These are phyloP conservation scores for Bactericera cockerelli DNA, from an alignment of 1,140 invertebrate genomes.

Conservation along the genomic window DNA sequence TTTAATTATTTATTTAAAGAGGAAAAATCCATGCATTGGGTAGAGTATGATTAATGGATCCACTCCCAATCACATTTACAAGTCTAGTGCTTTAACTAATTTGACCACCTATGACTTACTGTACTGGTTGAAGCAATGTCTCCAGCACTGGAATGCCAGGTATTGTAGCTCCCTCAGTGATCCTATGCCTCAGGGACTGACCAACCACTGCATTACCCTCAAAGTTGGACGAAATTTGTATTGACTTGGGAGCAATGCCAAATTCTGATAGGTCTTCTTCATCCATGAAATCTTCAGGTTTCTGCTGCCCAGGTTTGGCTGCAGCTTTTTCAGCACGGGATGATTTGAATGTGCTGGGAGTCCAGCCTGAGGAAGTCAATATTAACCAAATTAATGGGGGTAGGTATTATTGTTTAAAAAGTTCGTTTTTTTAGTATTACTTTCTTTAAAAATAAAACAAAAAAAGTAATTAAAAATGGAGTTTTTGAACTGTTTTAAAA, in stretches of 20 bases:
- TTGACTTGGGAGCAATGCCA: constrained; percentile 80
- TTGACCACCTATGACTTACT: too few species aligned
- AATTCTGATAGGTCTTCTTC: constrained; percentile 85
- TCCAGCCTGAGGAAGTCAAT: constrained; percentile 44
- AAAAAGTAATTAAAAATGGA: too few species aligned
- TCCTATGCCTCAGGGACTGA: constrained; percentile 28
- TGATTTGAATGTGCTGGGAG: constrained; percentile 80
- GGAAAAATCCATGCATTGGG: too few species aligned
- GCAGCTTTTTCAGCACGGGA: constrained; percentile 52
- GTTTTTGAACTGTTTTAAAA: too few species aligned
- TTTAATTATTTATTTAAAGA: too few species aligned
- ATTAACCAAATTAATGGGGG: too few species aligned
- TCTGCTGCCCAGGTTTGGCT: constrained; percentile 31
- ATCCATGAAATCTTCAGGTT: constrained; percentile 95
- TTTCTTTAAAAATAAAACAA: too few species aligned
- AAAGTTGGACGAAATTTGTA: constrained; percentile 64
- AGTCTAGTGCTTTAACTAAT: too few species aligned
- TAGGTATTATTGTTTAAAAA: too few species aligned
- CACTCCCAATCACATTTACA: too few species aligned
- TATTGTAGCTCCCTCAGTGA: constrained; percentile 38
- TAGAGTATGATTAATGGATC: too few species aligned
- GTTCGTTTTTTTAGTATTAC: too few species aligned
- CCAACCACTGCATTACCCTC: constrained; percentile 21
- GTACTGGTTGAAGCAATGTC: constrained; percentile 54
- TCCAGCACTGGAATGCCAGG: constrained; percentile 63